Base-by-base conservation (phyloP, 2,797 vertebrate species). In the Molossus molossus region DNA sequence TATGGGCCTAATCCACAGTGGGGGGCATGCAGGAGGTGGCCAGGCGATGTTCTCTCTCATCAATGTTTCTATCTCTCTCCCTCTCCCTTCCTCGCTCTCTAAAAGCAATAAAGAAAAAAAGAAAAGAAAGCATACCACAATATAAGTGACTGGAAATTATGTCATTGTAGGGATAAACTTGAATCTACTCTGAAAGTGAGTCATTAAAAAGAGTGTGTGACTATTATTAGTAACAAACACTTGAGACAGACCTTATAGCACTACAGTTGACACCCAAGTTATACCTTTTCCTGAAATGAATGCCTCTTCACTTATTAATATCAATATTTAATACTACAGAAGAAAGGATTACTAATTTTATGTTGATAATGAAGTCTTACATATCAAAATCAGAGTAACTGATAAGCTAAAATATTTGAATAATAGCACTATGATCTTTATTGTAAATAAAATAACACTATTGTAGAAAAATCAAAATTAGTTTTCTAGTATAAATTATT, bases 381-480 rank as follows among this genome's bases (percentile, higher is more conserved):
- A 77, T 86, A 92, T 94, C 69, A 73, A 94, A 95, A 13, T 90
- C 60, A 62, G 75, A 85, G 20, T 91, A 87, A 77, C 50, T 84
- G 10, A 73, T 87, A 70, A 80, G 57, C 94, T 90, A 45, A 87
- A 88, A 76, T 60, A 48, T 65, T 81, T 93, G 29, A 81, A n/a
- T 73, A 55, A 81, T 3, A 94, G 65, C n/a, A 72, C 29, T 33
- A 15, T n/a, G 67, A 70, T 58, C 20, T 95, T 65, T 81, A 72
- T 95, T 89, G 1, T 94, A 72, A 89, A 77, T 81, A 76, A 89
- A 87, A 70, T 94, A 67, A 65, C 40, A 65, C 5, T 33, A 50
- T 76, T 80, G 2, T 50, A 55, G 67, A 93, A 93, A 93, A 83
- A 77, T 48, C 62, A 18, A 96, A 86, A 57, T 93, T 73, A 87